Percentiles rank a stretch among this genome's conserved stretches.
Conservation (phyloP, 2,113 vertebrate species). For the Datnioides undecimradiatus region DNA sequence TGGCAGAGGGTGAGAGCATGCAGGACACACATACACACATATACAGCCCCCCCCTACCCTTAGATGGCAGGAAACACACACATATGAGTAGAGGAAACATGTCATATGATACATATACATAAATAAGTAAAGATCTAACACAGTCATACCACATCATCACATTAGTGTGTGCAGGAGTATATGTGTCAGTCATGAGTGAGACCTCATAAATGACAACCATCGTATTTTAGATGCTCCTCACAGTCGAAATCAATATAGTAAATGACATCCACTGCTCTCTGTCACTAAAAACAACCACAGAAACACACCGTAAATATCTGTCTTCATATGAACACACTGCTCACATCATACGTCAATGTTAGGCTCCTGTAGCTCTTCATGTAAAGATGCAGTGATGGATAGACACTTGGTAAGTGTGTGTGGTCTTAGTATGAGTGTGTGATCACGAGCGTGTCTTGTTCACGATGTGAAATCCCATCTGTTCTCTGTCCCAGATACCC, state of each 20-base stretch:
- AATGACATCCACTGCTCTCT: neutral
- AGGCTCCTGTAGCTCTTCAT: conserved; percentile 1
- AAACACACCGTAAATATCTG: conserved; percentile 22
- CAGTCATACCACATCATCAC: neutral
- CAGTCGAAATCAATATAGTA: conserved; percentile 23
- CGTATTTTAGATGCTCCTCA: neutral
- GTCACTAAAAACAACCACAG: conserved; percentile 9
- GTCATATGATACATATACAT: conserved; percentile 15
- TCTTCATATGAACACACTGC: conserved; percentile 18
- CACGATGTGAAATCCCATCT: conserved; percentile 46
- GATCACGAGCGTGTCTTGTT: conserved; percentile 31
- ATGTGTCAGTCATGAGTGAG: neutral
- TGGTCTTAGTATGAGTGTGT: conserved; percentile 25
- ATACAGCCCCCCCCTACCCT: conserved; percentile 7
- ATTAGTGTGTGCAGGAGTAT: neutral
- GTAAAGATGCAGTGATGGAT: conserved; percentile 4
- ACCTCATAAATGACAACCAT: neutral
- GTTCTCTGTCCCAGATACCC: conserved; percentile 38
- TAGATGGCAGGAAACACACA: conserved; percentile 28
- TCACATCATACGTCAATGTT: conserved; percentile 26
- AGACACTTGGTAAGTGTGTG: conserved; percentile 10
- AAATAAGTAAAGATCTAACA: conserved; percentile 8
- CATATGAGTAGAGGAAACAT: conserved; percentile 14
- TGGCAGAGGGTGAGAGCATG: conserved; percentile 36
- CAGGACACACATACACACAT: conserved; percentile 25